These are phyloP conservation scores for Micronycteris hirsuta DNA, from an alignment of 2,113 vertebrate genomes.

Conservation along the genomic window DNA sequence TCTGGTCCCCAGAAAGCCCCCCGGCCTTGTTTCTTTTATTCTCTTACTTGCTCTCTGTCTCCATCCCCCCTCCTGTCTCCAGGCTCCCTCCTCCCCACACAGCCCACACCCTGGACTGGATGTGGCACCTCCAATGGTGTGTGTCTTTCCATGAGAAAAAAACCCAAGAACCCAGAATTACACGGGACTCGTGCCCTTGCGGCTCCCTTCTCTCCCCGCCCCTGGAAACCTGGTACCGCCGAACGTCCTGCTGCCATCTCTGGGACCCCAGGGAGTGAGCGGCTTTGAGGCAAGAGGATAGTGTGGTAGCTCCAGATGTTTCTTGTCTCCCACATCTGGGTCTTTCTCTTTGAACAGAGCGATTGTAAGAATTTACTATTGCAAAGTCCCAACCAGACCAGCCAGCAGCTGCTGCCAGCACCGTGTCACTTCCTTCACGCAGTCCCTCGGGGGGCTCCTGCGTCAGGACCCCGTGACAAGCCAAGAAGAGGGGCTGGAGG, in stretches of 20 bases:
- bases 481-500: slow-evolving; percentile 57
- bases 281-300: neutral
- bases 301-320: neutral
- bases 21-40: rapidly evolving
- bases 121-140: rapidly evolving
- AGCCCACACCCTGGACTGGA: too few species aligned
- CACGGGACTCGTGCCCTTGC: rapidly evolving
- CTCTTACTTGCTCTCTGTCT: neutral
- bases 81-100: rapidly evolving
- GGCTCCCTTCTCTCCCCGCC: neutral
- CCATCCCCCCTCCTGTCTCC: rapidly evolving
- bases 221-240: neutral
- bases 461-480: slow-evolving; percentile 37
- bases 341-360: neutral
- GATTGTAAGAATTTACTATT: neutral
- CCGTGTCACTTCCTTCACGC: neutral
- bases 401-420: neutral
- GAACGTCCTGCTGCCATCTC: neutral
- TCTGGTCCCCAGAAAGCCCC: neutral
- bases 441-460: slow-evolving; percentile 51
- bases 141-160: neutral
- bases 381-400: neutral
- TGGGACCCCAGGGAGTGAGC: neutral
- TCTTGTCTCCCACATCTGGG: neutral
- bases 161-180: neutral